Percentiles rank a stretch among this genome's conserved stretches.
These are phyloP conservation scores for Nymphicus hollandicus DNA, from an alignment of 2,113 vertebrate genomes.

Conservation along the genomic window DNA sequence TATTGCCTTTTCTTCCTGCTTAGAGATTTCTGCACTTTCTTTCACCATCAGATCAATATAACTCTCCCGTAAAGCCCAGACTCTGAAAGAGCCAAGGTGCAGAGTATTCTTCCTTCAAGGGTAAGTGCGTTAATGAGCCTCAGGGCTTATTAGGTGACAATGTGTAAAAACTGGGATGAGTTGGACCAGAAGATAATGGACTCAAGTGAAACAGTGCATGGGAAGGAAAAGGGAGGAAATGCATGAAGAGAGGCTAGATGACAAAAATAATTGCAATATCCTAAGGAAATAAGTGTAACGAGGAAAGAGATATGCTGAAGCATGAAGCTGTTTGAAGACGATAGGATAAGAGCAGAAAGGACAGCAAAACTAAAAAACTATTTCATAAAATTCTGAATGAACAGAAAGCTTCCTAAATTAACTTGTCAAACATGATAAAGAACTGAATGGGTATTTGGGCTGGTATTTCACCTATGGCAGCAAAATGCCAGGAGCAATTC, in stretches of 20 bases:
- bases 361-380: not conserved
- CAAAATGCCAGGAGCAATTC: not conserved
- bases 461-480: not conserved
- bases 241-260: not conserved
- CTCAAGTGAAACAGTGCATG: not conserved
- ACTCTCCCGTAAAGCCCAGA: not conserved
- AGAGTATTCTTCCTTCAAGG: not conserved
- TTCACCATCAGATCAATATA: not conserved
- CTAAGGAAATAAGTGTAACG: not conserved
- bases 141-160: not conserved
- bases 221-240: not conserved
- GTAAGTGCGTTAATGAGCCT: not conserved
- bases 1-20: not conserved
- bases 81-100: not conserved
- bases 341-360: not conserved
- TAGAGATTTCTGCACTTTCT: not conserved
- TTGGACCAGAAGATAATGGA: not conserved
- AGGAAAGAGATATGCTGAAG: not conserved
- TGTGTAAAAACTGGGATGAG: not conserved
- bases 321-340: not conserved
- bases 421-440: not conserved
- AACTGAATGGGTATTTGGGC: not conserved
- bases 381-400: not conserved
- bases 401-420: not conserved
- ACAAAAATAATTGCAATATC: not conserved